Evolutionary conservation across 2,113 vertebrate genomes (phyloP).

Genomic region (Nannospalax galili): DNA sequence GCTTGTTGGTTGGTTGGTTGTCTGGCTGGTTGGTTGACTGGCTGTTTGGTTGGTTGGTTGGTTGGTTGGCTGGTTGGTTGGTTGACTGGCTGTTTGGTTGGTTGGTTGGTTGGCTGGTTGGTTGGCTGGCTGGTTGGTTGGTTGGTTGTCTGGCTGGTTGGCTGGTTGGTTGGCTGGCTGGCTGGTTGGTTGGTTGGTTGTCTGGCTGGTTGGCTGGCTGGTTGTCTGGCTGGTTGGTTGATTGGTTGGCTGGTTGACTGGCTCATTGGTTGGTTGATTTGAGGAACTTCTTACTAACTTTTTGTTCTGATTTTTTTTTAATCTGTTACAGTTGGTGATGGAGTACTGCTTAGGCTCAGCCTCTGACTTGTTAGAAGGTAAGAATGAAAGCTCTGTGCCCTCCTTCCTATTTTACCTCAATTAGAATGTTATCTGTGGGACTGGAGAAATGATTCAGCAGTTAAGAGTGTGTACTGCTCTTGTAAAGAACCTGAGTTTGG

Average conservation of each 20-base stretch:
- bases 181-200: background rate
- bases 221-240: background rate
- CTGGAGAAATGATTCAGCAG: background rate
- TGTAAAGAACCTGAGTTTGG: background rate
- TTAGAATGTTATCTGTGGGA: background rate
- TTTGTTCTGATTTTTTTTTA: slow-evolving; percentile 59
- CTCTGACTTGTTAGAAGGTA: slow-evolving; percentile 98
- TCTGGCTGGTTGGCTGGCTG: background rate
- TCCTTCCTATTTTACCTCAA: slow-evolving; percentile 11
- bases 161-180: background rate
- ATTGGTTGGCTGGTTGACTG: background rate
- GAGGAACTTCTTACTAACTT: slow-evolving; percentile 36
- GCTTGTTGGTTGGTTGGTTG: too few species aligned
- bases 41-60: background rate
- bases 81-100: background rate
- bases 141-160: background rate
- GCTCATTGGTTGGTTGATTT: background rate
- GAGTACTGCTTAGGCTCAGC: slow-evolving; percentile 99
- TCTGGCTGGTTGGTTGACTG: too few species aligned
- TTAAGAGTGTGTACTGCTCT: too few species aligned
- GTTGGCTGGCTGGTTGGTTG: background rate
- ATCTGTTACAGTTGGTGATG: slow-evolving; percentile 96
- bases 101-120: background rate
- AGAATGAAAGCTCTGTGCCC: slow-evolving; percentile 73
- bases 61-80: background rate